Base-by-base conservation (phyloP, 2,888 invertebrate species). In the Acanthosepion esculentum region DNA sequence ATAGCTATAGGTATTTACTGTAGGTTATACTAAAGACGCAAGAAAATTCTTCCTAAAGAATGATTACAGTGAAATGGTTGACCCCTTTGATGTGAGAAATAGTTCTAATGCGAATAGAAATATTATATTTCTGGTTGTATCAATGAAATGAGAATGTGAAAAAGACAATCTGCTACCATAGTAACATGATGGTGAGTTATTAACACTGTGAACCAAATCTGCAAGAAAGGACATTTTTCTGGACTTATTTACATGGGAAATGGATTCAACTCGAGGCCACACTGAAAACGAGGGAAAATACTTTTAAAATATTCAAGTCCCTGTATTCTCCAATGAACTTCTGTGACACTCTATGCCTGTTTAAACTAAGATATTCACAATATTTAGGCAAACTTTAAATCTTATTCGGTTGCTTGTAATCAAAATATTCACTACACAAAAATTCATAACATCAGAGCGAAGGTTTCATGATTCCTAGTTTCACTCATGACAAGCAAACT, bases 1-100 rank as follows among this genome's bases (percentile, higher is more conserved):
- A n/a, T 78, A 12, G n/a, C 2, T 78, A 15, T 78, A 12, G 7
- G 78, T 78, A 15, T 78, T 78, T 78, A 78, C 18, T 78, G 4
- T 1, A n/a, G 5, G 15, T 2, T 12, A 33, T 10, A 7, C 0
- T 5, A 4, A 78, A n/a, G n/a, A 33, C 6, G 10, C n/a, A 4
- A 78, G 18, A n/a, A 10, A 18, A 18, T 15, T n/a, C 12, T 78
- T 15, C n/a, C n/a, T n/a, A 12, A 12, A 8, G n/a, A 3, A n/a
- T 33, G n/a, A 15, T 20, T 6, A 7, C 33, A 15, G n/a, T n/a
- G 12, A n/a, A 78, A 18, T n/a, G 3, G n/a, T 15, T 15, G n/a
- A n/a, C 33, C 78, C 20, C n/a, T 78, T 78, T n/a, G 78, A 78
- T 18, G 8, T n/a, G 12, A 78, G n/a, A n/a, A 78, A 26, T 23